These are phyloP conservation scores for Eupithecia insigniata DNA, from an alignment of 2,888 invertebrate species.

Conservation along the genomic window DNA sequence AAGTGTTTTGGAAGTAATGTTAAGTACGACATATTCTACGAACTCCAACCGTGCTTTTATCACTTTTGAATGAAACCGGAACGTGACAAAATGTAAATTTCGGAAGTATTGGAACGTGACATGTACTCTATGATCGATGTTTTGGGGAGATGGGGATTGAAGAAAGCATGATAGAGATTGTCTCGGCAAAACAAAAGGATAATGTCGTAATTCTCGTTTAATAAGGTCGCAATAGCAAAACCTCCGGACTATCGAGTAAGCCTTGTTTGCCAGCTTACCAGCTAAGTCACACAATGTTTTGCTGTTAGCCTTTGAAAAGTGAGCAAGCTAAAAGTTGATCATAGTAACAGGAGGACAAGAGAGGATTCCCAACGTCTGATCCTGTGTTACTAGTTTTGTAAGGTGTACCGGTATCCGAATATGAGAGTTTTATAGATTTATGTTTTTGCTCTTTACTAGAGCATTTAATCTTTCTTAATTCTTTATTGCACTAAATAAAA, in stretches of 20 bases:
- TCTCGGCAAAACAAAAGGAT: not conserved
- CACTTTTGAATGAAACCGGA: not conserved
- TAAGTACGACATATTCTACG: not conserved
- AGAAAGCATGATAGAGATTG: not conserved
- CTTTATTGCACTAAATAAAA: no score
- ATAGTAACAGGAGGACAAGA: not conserved
- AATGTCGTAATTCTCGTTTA: not conserved
- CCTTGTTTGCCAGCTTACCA: not conserved
- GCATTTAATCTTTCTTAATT: no score
- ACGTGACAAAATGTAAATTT: not conserved
- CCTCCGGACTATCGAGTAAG: not conserved
- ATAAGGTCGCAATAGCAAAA: conserved; percentile 3
- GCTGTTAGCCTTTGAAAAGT: not conserved
- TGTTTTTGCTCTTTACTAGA: not conserved
- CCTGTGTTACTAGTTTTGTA: not conserved
- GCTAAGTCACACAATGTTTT: not conserved
- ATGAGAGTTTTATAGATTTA: not conserved
- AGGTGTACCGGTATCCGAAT: not conserved
- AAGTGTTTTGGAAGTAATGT: not conserved
- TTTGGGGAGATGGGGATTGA: not conserved
- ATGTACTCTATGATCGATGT: not conserved
- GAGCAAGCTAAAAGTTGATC: not conserved
- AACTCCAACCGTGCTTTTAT: not conserved
- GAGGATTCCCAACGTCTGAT: not conserved
- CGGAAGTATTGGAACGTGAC: not conserved